phyloP scores from a whole-genome alignment of 2,797 vertebrate genomes.

The Pseudotriccus pelzelni region DNA sequence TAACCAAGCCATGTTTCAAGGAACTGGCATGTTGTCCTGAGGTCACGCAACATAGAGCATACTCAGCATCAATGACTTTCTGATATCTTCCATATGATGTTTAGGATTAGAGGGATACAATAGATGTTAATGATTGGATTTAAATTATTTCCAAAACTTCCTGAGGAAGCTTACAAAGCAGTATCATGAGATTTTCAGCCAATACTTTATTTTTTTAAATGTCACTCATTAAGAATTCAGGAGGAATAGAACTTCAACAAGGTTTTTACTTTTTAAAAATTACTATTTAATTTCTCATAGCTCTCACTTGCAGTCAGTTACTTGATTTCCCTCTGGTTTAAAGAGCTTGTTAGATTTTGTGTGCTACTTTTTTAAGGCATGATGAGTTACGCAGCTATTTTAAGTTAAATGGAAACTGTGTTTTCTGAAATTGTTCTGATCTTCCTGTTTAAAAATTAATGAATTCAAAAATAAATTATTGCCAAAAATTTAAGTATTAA shows the following conservation, averaged over 20 bases:
- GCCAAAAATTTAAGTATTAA: not conserved
- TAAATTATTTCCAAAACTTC: not conserved
- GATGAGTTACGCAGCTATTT: not conserved
- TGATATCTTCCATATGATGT: conserved; percentile 47
- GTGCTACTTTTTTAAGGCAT: not conserved
- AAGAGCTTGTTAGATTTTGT: not conserved
- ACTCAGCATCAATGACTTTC: not conserved
- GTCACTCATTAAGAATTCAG: not conserved
- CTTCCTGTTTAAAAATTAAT: not conserved
- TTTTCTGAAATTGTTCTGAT: conserved; percentile 27
- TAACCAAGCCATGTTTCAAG: conserved; percentile 28
- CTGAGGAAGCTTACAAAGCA: not conserved
- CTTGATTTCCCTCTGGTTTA: not conserved
- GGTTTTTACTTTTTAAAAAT: not conserved
- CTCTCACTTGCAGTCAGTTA: not conserved
- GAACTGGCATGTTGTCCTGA: conserved; percentile 30
- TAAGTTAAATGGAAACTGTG: not conserved
- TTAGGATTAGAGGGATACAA: conserved; percentile 27
- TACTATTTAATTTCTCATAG: not conserved
- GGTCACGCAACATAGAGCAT: conserved; percentile 13
- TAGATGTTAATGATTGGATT: not conserved
- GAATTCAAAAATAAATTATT: not conserved
- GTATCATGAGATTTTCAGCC: not conserved
- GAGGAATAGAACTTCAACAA: not conserved
- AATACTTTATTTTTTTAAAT: not conserved